Conservation (phyloP, 2,113 vertebrate genomes). For the Sakesphorus luctuosus region DNA sequence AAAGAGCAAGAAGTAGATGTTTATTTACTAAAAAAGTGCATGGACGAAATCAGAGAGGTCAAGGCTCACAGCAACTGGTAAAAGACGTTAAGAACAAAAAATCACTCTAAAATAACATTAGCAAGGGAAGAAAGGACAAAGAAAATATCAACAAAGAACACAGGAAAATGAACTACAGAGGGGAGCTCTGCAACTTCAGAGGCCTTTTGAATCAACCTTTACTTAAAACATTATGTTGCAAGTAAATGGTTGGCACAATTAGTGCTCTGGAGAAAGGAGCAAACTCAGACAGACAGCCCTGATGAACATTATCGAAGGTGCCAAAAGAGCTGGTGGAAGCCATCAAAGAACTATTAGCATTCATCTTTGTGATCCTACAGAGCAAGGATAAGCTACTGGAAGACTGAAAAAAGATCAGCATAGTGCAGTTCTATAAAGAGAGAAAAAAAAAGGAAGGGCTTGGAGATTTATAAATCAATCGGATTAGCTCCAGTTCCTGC, state of each 20-base stretch:
- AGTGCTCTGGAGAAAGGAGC: not conserved
- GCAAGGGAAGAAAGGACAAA: not conserved
- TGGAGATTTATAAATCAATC: constrained; percentile 54
- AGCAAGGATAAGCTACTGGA: not conserved
- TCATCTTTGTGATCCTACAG: not conserved
- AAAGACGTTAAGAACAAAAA: not conserved
- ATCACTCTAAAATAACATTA: not conserved
- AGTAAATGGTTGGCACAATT: not conserved
- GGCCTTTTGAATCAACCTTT: not conserved
- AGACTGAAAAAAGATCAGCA: constrained; percentile 13
- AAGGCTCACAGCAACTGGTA: not conserved
- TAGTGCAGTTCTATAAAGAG: constrained; percentile 6
- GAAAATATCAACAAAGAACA: not conserved
- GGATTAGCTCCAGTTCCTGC: constrained; percentile 10
- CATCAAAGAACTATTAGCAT: constrained; percentile 1
- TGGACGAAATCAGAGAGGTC: not conserved
- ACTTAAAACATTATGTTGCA: not conserved
- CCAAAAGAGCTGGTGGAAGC: not conserved
- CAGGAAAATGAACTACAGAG: not conserved
- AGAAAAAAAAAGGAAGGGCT: not conserved
- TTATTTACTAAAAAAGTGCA: not conserved
- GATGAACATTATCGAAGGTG: not conserved
- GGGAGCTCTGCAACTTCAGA: not conserved
- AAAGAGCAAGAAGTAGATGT: not conserved
- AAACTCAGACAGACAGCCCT: not conserved